These are phyloP conservation scores for Xenentodon cancila DNA, from an alignment of 2,797 vertebrate species.

Conservation along the genomic window DNA sequence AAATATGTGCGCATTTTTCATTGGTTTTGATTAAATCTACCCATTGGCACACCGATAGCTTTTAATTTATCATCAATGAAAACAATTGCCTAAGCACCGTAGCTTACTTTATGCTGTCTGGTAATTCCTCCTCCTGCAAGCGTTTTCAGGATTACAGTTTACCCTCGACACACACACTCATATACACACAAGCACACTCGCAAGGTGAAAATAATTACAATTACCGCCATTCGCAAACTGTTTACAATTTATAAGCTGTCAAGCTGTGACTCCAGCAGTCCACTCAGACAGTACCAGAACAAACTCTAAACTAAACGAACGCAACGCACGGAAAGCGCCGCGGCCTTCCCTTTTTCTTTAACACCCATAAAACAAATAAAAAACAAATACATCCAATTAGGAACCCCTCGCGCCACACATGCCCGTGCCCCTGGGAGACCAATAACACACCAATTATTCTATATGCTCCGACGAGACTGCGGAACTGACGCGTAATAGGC, in stretches of 20 bases:
- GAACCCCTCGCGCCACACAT: constrained; percentile 70
- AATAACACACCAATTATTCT: constrained; percentile 82
- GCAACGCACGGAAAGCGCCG: constrained; percentile 39
- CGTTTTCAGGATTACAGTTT: no score
- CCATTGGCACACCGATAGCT: no score
- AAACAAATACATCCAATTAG: constrained; percentile 82
- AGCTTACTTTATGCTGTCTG: no score
- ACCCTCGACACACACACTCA: no score
- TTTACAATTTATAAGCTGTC: constrained; percentile 17
- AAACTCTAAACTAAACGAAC: constrained; percentile 52
- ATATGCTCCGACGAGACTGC: constrained; percentile 67
- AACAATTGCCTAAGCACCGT: no score
- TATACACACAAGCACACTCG: no score
- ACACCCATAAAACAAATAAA: constrained; percentile 75
- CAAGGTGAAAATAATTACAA: constrained; percentile 5
- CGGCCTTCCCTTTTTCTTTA: constrained; percentile 51
- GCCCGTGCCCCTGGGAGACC: constrained; percentile 74
- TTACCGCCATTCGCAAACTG: constrained; percentile 24
- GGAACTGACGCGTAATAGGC: constrained; percentile 71
- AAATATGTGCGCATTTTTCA: no score
- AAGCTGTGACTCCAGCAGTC: constrained; percentile 13
- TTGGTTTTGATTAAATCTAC: no score
- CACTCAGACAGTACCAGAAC: constrained; percentile 21
- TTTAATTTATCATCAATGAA: no score
- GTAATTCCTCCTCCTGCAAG: no score